These are phyloP conservation scores for Halictus rubicundus DNA, from an alignment of 1,140 invertebrate species.

Conservation along the genomic window DNA sequence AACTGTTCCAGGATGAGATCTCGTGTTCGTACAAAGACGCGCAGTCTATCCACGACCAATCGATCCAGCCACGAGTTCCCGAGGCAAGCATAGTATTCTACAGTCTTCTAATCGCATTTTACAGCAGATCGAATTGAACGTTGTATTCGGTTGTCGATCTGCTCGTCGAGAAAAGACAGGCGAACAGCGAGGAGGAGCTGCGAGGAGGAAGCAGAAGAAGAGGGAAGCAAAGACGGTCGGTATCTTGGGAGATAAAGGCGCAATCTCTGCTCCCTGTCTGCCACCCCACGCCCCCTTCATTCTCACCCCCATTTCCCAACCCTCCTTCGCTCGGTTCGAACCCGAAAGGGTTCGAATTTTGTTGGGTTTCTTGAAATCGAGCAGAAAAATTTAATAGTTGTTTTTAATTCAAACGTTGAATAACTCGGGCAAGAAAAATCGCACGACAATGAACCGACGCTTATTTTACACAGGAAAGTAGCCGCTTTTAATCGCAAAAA, in stretches of 20 bases:
- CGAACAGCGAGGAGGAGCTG: neutral
- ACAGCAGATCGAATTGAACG: conserved; percentile 60
- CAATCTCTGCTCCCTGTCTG: conserved; percentile 58
- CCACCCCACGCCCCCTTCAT: neutral
- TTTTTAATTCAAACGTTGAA: neutral
- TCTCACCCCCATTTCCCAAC: too few species aligned
- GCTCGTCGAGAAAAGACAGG: conserved; percentile 20
- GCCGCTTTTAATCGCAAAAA: neutral
- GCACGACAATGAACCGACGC: neutral
- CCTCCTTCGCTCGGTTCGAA: too few species aligned
- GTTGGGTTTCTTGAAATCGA: too few species aligned
- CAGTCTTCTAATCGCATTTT: too few species aligned
- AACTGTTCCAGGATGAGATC: too few species aligned
- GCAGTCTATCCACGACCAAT: too few species aligned
- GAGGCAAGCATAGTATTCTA: too few species aligned
- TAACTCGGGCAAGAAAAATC: neutral
- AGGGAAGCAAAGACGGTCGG: conserved; percentile 59
- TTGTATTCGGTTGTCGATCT: conserved; percentile 40
- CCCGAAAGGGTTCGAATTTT: too few species aligned
- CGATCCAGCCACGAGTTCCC: too few species aligned
- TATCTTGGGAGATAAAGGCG: conserved; percentile 71
- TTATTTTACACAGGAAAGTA: neutral
- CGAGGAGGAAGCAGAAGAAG: conserved; percentile 25
- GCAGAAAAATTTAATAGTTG: too few species aligned
- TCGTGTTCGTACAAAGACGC: too few species aligned